Evolutionary conservation across 92 coral and sea anemone genomes (phyloP), one percentile per base, ranked within the genome.

Genomic region (Paramuricea clavata): DNA sequence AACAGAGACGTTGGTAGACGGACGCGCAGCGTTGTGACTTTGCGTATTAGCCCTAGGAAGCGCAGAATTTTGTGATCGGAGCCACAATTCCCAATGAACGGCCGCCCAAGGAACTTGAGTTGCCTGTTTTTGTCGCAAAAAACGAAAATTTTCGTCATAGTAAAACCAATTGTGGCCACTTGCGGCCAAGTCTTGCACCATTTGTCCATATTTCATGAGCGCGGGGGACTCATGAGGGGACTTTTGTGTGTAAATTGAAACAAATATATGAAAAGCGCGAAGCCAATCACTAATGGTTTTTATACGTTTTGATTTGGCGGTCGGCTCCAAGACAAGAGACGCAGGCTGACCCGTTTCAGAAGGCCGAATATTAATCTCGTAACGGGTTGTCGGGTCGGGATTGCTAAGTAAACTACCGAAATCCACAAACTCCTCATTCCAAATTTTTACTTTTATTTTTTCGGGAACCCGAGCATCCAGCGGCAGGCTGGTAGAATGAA

Each of bases 241-340:
- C 16, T 44, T 86, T 64, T 22, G 36, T n/a, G 85, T 78, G 41
- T 86, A 86, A 25, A 86, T 76, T 7, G 61, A 59, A 12, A 86
- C 72, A 78, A 86, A 86, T 2, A 78, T 47, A 3, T 67, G 77
- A 42, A 25, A 86, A 43, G 86, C 85, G 25, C 49, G 27, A 61
- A 50, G n/a, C 88, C 83, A 73, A 33, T 26, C 49, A 27, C 52
- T 84, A n/a, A 85, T 85, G 10, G 57, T 49, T 49, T 21, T 56
- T 7, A 85, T 85, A 2, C 23, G 50, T 25, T 72, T 74, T 9
- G 88, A 28, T 49, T 85, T 74, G 16, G 31, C 27, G 12, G 30
- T 74, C 25, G 81, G 82, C 83, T 85, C 87, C 82, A 83, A 44
- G 74, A 61, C 70, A 57, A 87, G 50, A 6, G 91, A 81, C 12